Conservation (phyloP, 2,113 vertebrate species). For the Arvicanthis niloticus region DNA sequence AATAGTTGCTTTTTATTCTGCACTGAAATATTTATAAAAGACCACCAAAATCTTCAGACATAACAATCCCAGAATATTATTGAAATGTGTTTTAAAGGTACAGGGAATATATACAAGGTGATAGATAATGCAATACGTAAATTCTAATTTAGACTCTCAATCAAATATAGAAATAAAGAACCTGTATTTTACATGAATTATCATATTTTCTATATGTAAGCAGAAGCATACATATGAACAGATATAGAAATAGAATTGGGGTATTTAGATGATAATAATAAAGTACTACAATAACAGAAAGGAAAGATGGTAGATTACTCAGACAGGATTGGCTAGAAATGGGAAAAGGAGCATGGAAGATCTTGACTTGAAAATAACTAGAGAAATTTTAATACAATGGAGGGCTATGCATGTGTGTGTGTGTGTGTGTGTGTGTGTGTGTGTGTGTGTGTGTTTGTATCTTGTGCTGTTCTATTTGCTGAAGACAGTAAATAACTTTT, state of each 20-base stretch:
- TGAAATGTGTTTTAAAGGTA: background rate
- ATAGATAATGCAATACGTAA: background rate
- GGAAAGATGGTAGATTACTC: background rate
- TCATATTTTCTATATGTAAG: background rate
- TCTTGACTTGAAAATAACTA: background rate
- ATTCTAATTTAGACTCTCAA: background rate
- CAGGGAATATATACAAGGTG: too few species aligned
- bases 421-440: background rate
- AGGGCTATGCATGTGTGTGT: background rate
- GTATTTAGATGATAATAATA: background rate
- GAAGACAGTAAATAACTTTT: background rate
- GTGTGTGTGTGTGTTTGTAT: too few species aligned
- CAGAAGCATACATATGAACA: background rate
- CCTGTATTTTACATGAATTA: background rate
- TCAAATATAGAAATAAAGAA: background rate
- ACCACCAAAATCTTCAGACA: background rate
- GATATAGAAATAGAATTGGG: background rate
- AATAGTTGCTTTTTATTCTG: background rate
- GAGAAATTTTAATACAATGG: background rate
- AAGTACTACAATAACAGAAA: too few species aligned
- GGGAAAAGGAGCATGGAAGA: accelerated
- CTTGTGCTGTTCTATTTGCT: background rate
- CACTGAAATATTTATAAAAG: background rate
- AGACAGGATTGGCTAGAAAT: background rate
- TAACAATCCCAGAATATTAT: background rate